These are phyloP conservation scores for Pelusios castaneus DNA, from an alignment of 2,113 vertebrate genomes.

Conservation along the genomic window DNA sequence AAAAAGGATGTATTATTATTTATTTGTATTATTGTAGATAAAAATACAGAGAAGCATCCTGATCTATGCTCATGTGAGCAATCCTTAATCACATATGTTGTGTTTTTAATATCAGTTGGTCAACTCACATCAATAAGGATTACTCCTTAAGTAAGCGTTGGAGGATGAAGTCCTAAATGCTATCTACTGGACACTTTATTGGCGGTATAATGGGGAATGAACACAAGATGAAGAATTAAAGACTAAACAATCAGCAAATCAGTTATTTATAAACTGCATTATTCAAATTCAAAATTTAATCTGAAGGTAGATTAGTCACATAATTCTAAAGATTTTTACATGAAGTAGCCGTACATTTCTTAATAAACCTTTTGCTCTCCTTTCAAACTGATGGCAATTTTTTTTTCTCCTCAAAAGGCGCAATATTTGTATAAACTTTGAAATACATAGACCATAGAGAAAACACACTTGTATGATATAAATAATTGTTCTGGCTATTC, in stretches of 20 bases:
- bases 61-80: background rate
- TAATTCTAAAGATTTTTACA: background rate
- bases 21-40: background rate
- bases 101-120: rapidly evolving
- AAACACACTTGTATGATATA: background rate
- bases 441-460: background rate
- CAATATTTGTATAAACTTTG: background rate
- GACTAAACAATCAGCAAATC: background rate
- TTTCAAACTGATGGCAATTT: background rate
- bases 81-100: background rate
- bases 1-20: background rate
- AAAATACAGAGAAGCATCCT: background rate
- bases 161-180: background rate
- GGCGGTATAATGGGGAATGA: background rate
- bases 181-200: background rate
- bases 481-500: background rate
- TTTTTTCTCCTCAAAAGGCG: background rate
- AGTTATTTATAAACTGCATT: background rate
- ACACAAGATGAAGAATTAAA: background rate
- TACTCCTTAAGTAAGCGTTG: background rate
- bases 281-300: background rate
- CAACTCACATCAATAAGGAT: background rate
- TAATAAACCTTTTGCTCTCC: background rate
- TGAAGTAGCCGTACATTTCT: background rate
- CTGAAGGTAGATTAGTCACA: background rate